Percentiles rank a stretch among this genome's conserved stretches.
These are phyloP conservation scores for Chouioia cunea DNA, from an alignment of 2,888 invertebrate species.

Conservation along the genomic window DNA sequence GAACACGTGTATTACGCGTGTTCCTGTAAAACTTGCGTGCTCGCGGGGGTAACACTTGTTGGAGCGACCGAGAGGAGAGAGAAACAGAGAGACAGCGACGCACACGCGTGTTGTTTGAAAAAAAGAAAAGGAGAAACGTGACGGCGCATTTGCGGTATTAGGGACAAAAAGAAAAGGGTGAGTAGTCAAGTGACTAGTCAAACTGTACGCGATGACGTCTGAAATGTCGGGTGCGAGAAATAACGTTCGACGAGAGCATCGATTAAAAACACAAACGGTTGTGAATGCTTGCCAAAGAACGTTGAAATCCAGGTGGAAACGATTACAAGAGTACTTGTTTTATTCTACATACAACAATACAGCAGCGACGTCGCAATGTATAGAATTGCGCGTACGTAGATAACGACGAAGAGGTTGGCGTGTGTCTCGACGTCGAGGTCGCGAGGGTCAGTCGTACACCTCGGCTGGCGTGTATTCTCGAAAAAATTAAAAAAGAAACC, in stretches of 20 bases:
- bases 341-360: too few species aligned
- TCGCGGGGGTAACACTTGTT: constrained; percentile 15
- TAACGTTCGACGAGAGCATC: not conserved
- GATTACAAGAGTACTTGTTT: too few species aligned
- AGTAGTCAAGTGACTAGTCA: too few species aligned
- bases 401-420: not conserved
- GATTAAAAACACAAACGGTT: too few species aligned
- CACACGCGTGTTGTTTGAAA: constrained; percentile 1
- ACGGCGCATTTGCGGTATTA: constrained; percentile 14
- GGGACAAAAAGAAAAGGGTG: too few species aligned
- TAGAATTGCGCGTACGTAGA: not conserved
- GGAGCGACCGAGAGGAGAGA: not conserved
- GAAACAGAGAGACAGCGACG: constrained; percentile 1
- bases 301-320: too few species aligned
- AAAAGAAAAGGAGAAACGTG: constrained; percentile 17
- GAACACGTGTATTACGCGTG: constrained; percentile 44
- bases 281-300: too few species aligned
- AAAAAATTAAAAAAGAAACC: constrained; percentile 1
- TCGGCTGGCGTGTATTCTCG: constrained; percentile 28
- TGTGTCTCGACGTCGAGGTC: constrained; percentile 27
- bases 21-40: constrained; percentile 22
- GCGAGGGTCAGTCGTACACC: constrained; percentile 36
- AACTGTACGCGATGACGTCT: not conserved
- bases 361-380: not conserved
- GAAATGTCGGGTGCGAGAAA: not conserved